Percentiles rank a stretch among this genome's conserved stretches.
Conservation (phyloP, 2,113 vertebrate species). For the Rhipidura dahli region DNA sequence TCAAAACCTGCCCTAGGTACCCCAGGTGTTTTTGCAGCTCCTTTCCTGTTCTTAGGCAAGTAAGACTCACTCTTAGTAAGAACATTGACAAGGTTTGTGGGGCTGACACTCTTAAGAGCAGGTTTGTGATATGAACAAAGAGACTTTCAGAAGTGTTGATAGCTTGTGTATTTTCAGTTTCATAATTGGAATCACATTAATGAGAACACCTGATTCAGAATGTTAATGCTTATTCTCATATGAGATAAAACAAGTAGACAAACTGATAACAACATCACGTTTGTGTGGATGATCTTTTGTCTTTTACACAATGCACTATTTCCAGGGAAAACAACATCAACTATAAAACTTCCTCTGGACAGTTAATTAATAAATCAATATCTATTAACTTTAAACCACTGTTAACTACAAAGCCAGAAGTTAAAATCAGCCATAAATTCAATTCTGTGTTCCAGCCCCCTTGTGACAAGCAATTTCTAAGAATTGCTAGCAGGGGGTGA, state of each 20-base stretch:
- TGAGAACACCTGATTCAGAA: conserved; percentile 43
- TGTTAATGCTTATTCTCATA: conserved; percentile 26
- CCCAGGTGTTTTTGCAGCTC: background rate
- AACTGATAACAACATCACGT: conserved; percentile 5
- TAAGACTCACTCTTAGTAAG: background rate
- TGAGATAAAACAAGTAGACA: conserved; percentile 38
- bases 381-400: background rate
- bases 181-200: conserved; percentile 3
- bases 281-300: background rate
- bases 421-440: background rate
- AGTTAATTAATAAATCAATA: conserved; percentile 42
- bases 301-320: background rate
- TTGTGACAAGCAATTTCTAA: background rate
- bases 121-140: conserved; percentile 10
- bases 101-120: background rate
- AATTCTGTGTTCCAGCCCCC: background rate
- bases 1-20: background rate
- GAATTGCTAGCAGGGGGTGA: background rate
- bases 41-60: background rate
- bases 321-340: background rate
- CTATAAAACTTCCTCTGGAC: conserved; percentile 13
- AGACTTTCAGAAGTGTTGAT: conserved; percentile 26
- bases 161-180: conserved; percentile 28
- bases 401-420: background rate
- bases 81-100: background rate